These are phyloP conservation scores for Anaspis maculata DNA, from an alignment of 2,888 invertebrate genomes.

Conservation along the genomic window DNA sequence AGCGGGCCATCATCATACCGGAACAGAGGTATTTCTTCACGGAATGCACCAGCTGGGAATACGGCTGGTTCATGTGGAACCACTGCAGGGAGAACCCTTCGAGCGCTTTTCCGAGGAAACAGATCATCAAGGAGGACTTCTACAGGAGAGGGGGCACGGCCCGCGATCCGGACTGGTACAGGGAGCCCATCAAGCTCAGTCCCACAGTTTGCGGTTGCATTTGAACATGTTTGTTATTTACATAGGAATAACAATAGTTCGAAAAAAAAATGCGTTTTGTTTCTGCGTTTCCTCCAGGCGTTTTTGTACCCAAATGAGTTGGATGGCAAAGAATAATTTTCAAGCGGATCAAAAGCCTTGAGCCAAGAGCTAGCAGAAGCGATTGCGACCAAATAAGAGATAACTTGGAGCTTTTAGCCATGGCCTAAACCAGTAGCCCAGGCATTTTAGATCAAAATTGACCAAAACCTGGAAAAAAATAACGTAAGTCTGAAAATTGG, in stretches of 20 bases:
- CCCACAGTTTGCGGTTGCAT: constrained; percentile 33
- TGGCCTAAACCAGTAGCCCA: no score
- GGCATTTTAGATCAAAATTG: no score
- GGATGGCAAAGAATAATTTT: no score
- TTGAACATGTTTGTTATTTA: constrained; percentile 16
- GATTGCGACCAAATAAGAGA: no score
- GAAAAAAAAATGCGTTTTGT: constrained; percentile 10
- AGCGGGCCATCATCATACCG: constrained; percentile 45
- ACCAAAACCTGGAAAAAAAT: no score
- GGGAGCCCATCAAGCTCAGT: constrained; percentile 41
- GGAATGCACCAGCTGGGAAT: constrained; percentile 46
- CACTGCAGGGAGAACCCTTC: constrained; percentile 25
- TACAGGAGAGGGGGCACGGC: constrained; percentile 49
- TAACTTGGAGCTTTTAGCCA: no score
- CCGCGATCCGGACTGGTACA: constrained; percentile 50
- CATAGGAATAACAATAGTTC: constrained; percentile 11
- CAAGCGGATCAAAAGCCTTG: no score
- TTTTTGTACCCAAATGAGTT: no score
- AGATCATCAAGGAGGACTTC: constrained; percentile 48
- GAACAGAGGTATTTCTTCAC: constrained; percentile 51
- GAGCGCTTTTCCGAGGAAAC: constrained; percentile 44
- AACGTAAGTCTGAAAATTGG: no score
- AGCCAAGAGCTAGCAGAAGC: no score
- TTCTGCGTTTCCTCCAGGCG: no score
- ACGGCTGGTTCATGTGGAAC: constrained; percentile 54